These are phyloP conservation scores for Agrotis exclamationis DNA, from an alignment of 2,888 invertebrate genomes.

Conservation along the genomic window DNA sequence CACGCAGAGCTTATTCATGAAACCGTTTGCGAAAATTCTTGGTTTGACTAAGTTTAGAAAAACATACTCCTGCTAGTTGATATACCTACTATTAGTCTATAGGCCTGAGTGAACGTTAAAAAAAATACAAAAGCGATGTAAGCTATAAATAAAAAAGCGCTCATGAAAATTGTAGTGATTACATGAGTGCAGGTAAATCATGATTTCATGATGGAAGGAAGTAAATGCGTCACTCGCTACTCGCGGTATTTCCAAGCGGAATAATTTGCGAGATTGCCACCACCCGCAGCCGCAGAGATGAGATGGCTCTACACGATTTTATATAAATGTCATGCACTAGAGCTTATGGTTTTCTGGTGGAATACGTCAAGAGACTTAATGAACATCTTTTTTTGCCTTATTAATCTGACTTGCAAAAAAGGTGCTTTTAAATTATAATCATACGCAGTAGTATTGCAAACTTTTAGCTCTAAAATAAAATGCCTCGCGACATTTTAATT, in stretches of 20 bases:
- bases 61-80: background rate
- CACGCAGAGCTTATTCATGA: background rate
- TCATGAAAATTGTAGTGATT: background rate
- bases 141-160: background rate
- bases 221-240: conserved; percentile 44
- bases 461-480: background rate
- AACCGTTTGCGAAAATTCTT: background rate
- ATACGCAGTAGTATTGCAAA: background rate
- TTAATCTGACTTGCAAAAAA: background rate
- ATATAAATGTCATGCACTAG: conserved; percentile 40
- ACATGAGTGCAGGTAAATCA: conserved; percentile 10
- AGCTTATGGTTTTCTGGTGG: background rate
- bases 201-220: background rate
- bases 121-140: background rate
- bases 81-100: no score
- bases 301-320: conserved; percentile 20
- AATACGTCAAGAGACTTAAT: conserved; percentile 27
- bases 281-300: conserved; percentile 13
- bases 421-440: background rate
- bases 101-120: no score
- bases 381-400: conserved; percentile 1
- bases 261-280: conserved; percentile 68
- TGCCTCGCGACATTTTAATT: background rate
- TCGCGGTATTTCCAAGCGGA: conserved; percentile 59
- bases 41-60: background rate